Conservation (phyloP, 1,140 invertebrate genomes). For the Thrips palmi region DNA sequence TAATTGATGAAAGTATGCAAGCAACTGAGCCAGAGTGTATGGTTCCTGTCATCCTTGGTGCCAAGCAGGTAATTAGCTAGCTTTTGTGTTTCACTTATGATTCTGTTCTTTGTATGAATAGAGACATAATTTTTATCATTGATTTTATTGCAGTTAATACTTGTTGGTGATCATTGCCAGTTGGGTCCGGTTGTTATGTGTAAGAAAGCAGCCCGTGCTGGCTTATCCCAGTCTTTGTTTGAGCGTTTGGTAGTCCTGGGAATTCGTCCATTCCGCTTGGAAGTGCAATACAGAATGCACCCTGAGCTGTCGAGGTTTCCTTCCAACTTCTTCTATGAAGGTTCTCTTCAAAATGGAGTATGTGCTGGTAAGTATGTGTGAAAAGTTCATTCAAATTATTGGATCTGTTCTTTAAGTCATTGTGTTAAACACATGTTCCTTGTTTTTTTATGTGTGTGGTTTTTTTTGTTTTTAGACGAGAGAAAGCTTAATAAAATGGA, state of each 20-base stretch:
- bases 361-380: conserved; percentile 43
- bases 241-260: conserved; percentile 92
- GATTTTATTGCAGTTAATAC: conserved; percentile 49
- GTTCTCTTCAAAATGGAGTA: conserved; percentile 94
- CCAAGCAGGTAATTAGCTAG: conserved; percentile 40
- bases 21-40: conserved; percentile 97
- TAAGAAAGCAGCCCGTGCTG: conserved; percentile 94
- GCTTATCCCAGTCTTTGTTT: conserved; percentile 92
- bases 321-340: conserved; percentile 99
- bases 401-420: neutral
- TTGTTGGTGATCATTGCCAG: conserved; percentile 98
- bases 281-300: conserved; percentile 99
- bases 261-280: conserved; percentile 82
- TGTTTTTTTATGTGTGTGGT: neutral
- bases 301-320: conserved; percentile 93
- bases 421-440: neutral
- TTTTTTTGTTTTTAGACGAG: conserved; percentile 42
- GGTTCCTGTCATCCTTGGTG: conserved; percentile 96
- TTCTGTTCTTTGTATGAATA: neutral
- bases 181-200: conserved; percentile 98
- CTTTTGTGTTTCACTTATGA: neutral
- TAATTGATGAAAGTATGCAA: conserved; percentile 95
- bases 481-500: conserved; percentile 77
- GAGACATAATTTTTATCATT: conserved; percentile 3
- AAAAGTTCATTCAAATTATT: conserved; percentile 1